Base-by-base conservation (phyloP, 2,888 invertebrate genomes). In the Deilephila porcellus region DNA sequence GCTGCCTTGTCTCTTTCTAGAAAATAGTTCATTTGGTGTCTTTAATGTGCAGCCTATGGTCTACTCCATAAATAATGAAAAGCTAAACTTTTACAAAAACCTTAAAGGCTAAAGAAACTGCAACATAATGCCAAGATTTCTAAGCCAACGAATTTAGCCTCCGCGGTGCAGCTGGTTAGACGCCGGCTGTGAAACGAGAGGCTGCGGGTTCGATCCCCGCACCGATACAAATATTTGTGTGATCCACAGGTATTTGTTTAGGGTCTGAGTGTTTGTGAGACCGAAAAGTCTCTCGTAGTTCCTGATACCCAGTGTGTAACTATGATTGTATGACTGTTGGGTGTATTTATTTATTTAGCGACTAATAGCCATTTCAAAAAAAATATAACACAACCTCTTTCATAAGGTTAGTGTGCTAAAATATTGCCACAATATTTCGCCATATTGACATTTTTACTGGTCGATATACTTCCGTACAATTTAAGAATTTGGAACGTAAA, bases 401-500 rank as follows among this genome's bases (percentile, higher is more conserved):
- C 34, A 34, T 63, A 34, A 20, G 64, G 45, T 45, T 45, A 67
- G 45, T 45, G 56, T 56, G 56, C 56, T 56, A 56, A 45, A 20
- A 19, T 32, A 63, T n/a, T 45, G 64, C 45, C 37, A 67, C 19
- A n/a, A 6, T 67, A 67, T 67, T 67, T 67, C 64, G 45, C 64
- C 45, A 67, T 52, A 37, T 67, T 45, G 64, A 25, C 64, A 67
- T 67, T 67, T 64, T 63, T 63, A n/a, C 17, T 67, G 64, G 20
- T 67, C 45, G 25, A 67, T 11, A 67, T 11, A 67, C 64, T 67
- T 67, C 64, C 64, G 64, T 11, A 20, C 64, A 37, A 45, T 25
- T 67, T 63, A 63, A 6, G 64, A 67, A 67, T 67, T 67, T 67
- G 64, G 45, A 45, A 67, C 64, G 45, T 45, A n/a, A 11, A 64